phyloP scores from a whole-genome alignment of 2,113 vertebrate species.

The Microcebus ravelobensis region DNA sequence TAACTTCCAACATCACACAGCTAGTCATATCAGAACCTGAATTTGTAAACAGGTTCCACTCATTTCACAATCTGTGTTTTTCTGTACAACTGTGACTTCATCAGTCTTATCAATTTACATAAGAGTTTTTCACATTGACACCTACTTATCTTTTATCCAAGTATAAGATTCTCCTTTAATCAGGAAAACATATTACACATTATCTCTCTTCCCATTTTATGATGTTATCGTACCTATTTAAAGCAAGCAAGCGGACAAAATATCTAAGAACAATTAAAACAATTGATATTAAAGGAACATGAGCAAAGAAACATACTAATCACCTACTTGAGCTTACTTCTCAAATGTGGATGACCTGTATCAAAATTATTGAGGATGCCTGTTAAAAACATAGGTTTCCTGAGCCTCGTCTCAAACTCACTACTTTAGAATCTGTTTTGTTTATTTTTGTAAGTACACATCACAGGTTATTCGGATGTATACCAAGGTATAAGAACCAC shows the following conservation, averaged over 20 bases:
- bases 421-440: background rate
- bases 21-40: background rate
- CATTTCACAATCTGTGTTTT: background rate
- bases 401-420: background rate
- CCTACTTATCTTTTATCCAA: background rate
- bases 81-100: background rate
- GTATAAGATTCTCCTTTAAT: background rate
- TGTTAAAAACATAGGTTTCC: background rate
- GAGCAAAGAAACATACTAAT: background rate
- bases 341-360: background rate
- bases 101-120: background rate
- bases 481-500: background rate
- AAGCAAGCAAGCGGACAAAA: background rate
- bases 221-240: background rate
- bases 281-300: background rate
- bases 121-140: background rate
- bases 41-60: background rate
- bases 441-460: background rate
- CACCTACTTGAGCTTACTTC: background rate
- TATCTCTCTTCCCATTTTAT: background rate
- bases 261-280: background rate
- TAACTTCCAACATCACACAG: background rate
- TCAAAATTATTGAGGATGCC: background rate
- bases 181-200: background rate
- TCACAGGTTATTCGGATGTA: background rate